Evolutionary conservation across 2,113 vertebrate species (phyloP).

Genomic region (Triplophysa siluroides): DNA sequence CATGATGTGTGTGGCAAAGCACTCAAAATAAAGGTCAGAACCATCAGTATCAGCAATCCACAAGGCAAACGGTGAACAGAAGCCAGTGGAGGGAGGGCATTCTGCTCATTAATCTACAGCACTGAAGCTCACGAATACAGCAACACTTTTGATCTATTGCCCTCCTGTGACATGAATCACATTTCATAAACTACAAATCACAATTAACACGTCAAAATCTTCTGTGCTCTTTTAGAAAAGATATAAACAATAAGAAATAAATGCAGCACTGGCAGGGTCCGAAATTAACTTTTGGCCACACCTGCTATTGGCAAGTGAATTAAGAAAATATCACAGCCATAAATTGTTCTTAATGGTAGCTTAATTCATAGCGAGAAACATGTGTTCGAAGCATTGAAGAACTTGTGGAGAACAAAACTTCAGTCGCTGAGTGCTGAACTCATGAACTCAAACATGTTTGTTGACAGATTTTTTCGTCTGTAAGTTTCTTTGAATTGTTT

Average conservation of each 20-base stretch:
- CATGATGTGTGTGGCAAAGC: conserved; percentile 62
- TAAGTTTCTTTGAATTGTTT: too few relatives aligned
- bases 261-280: too few relatives aligned
- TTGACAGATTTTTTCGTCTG: too few relatives aligned
- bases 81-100: conserved; percentile 52
- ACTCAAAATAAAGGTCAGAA: conserved; percentile 73
- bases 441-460: too few relatives aligned
- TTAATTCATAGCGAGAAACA: too few relatives aligned
- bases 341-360: too few relatives aligned
- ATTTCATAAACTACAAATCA: neutral
- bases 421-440: too few relatives aligned
- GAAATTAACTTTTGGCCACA: too few relatives aligned
- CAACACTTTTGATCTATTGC: conserved; percentile 20
- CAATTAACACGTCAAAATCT: conserved; percentile 4
- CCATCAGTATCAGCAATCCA: conserved; percentile 70
- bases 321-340: too few relatives aligned
- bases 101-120: conserved; percentile 24
- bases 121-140: neutral
- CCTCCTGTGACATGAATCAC: neutral
- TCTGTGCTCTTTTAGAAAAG: neutral
- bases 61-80: conserved; percentile 54
- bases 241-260: neutral
- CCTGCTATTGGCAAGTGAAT: too few relatives aligned
- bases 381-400: too few relatives aligned
- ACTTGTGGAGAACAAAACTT: too few relatives aligned